Evolutionary conservation across 2,797 vertebrate species (phyloP), one percentile per base, ranked within the genome.

Genomic region (Pseudochaenichthys georgianus): DNA sequence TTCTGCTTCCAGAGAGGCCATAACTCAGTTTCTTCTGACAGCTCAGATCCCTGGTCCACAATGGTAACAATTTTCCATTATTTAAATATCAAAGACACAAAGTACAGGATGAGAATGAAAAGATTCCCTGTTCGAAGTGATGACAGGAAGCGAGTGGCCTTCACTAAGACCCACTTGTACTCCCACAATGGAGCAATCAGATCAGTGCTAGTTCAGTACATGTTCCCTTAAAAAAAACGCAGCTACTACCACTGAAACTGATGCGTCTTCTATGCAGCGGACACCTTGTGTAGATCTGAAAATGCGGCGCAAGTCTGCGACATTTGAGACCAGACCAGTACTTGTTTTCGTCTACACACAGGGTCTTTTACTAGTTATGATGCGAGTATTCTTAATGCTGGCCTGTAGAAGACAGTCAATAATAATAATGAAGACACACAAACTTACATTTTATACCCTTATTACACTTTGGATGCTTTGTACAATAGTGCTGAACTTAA

Each of bases 401-500:
- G 87, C 90, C 86, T 82, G 78, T 77, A 85, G 62, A 78, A 85
- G 83, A 88, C 81, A 83, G 83, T 87, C 87, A 82, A 89, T 86
- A 88, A 83, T 86, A 88, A 83, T 84, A 84, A 88, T 85, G 76
- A 87, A 81, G 74, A 89, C 83, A 87, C 83, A 91, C 82, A 88
- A 85, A 91, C 75, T 75, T 85, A 92, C 88, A 93, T 87, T 79
- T 89, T 92, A 90, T 87, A 92, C 87, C 89, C 88, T 89, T 92
- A 87, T 91, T 92, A 93, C 92, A 93, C 86, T 91, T 91, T 91
- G 88, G 92, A 94, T 93, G 89, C 89, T 93, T 93, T 93, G 71
- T 94, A 94, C 93, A 94, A 94, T 93, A 93, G 91, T 93, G 92
- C 91, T 93, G 87, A 94, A 94, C 92, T 91, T 93, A 94, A 94